Conservation (phyloP, 1,140 invertebrate genomes). For the Pseudomyrmex cubaensis region DNA sequence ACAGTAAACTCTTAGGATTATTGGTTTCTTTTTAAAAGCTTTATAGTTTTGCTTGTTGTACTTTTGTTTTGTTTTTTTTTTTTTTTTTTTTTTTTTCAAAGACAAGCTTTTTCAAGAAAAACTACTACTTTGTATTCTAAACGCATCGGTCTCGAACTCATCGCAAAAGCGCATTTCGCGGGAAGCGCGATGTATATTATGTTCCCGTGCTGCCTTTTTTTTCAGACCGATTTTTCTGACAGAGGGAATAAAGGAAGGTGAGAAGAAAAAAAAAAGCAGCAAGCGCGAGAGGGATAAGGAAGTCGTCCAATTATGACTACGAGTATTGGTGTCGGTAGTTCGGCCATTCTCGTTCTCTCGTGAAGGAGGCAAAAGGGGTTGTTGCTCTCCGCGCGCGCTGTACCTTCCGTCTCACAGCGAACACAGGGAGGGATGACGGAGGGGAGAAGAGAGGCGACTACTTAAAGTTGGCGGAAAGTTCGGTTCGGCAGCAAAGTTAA, state of each 20-base stretch:
- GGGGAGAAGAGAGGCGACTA: conserved; percentile 76
- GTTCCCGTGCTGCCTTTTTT: neutral
- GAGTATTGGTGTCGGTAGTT: conserved; percentile 72
- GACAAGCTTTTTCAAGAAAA: no score
- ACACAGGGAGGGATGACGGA: conserved; percentile 55
- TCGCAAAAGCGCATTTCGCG: neutral
- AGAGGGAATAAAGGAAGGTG: conserved; percentile 20
- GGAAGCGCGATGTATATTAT: no score
- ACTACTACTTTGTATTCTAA: neutral
- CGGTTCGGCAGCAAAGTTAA: conserved; percentile 85
- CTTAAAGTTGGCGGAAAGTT: conserved; percentile 85
- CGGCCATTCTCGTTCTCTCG: conserved; percentile 69
- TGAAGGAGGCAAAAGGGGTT: conserved; percentile 42
- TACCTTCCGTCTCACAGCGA: conserved; percentile 70
- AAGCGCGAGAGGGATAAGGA: conserved; percentile 55
- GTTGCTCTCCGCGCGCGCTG: conserved; percentile 55
- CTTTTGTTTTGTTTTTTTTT: no score
- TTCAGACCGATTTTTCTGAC: neutral
- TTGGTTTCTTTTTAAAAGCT: neutral
- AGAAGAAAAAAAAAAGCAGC: conserved; percentile 41
- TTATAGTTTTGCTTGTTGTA: no score
- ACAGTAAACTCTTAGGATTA: no score
- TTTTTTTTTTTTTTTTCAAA: no score
- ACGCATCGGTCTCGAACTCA: neutral
- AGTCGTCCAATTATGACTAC: conserved; percentile 73